These are phyloP conservation scores for Cairina moschata DNA, from an alignment of 2,113 vertebrate genomes.

Conservation along the genomic window DNA sequence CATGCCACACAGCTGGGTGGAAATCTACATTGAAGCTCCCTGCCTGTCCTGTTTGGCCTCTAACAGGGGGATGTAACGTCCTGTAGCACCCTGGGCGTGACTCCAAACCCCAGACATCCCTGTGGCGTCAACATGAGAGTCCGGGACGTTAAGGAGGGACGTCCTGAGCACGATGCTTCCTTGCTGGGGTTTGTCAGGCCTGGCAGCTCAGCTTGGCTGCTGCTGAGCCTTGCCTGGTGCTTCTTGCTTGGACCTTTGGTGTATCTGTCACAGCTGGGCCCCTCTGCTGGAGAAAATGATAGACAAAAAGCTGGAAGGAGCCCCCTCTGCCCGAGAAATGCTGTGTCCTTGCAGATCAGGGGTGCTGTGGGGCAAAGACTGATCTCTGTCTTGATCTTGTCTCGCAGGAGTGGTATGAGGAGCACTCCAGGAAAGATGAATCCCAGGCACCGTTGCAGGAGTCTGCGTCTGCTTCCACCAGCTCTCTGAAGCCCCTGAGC, in stretches of 20 bases:
- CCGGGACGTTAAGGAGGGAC: not conserved
- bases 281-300: not conserved
- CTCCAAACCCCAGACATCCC: not conserved
- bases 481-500: slow-evolving; percentile 45
- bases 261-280: not conserved
- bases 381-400: not conserved
- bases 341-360: fast-evolving
- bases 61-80: not conserved
- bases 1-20: not conserved
- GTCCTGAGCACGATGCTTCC: not conserved
- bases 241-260: not conserved
- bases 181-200: not conserved
- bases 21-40: not conserved
- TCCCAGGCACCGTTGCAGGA: slow-evolving; percentile 57
- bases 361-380: not conserved
- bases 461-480: slow-evolving; percentile 54
- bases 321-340: not conserved
- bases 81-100: not conserved
- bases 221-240: not conserved
- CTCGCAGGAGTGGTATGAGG: slow-evolving; percentile 90
- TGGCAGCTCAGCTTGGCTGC: not conserved
- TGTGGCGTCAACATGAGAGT: fast-evolving
- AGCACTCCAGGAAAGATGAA: slow-evolving; percentile 85
- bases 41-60: not conserved
- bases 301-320: not conserved